Percentiles rank a stretch among this genome's conserved stretches.
Conservation (phyloP, 2,797 vertebrate genomes). For the Danionella dracula region DNA sequence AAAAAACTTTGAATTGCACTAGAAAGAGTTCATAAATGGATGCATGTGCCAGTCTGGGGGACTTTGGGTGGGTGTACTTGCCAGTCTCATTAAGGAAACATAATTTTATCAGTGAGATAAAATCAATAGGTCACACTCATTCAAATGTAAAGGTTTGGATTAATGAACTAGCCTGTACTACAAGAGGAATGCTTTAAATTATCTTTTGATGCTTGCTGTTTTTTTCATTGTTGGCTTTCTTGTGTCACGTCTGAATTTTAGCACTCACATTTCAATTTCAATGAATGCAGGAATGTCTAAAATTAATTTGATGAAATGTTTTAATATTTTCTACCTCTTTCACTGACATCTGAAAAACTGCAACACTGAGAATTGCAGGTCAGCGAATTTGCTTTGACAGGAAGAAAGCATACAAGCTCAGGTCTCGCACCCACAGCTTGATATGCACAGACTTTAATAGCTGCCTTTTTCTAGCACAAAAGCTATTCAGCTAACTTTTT, state of each 20-base stretch:
- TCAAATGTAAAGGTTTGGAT: too few species aligned
- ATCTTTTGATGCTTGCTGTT: conserved; percentile 64
- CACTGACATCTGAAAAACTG: conserved; percentile 4
- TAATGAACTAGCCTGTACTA: too few species aligned
- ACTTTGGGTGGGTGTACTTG: too few species aligned
- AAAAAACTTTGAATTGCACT: too few species aligned
- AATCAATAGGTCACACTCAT: too few species aligned
- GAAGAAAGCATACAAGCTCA: conserved; percentile 18
- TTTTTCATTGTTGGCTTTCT: conserved; percentile 54
- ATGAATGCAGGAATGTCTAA: conserved; percentile 28
- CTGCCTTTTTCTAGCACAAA: conserved; percentile 8
- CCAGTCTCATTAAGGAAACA: too few species aligned
- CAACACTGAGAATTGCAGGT: conserved; percentile 22
- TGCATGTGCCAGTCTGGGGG: too few species aligned
- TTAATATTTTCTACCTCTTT: not conserved
- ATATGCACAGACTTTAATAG: conserved; percentile 13
- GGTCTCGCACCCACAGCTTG: not conserved
- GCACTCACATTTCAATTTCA: conserved; percentile 52
- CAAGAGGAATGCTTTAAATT: conserved; percentile 53
- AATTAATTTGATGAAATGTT: conserved; percentile 33
- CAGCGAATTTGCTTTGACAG: conserved; percentile 27
- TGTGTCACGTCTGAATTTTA: conserved; percentile 51
- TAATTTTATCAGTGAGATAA: too few species aligned
- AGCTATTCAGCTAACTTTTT: conserved; percentile 4
- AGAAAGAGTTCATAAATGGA: too few species aligned